Base-by-base conservation (phyloP, 2,113 vertebrate genomes). In the Donacobius atricapilla region DNA sequence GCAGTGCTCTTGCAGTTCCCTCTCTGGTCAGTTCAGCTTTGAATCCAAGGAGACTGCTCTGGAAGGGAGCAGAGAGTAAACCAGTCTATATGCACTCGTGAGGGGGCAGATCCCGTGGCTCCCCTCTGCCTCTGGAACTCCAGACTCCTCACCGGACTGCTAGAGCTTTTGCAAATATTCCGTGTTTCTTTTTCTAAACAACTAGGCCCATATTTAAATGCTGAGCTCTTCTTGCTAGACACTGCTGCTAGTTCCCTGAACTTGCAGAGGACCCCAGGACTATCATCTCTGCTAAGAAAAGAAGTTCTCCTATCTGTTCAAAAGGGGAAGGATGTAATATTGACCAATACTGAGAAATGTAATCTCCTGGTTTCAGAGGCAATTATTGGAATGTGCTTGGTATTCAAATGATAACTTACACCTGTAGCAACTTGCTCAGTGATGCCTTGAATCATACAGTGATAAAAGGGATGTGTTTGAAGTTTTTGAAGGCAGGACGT, bases 331-430 rank as follows among this genome's bases (percentile, higher is more conserved):
- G 60, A 75, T 45, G 31, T 28, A 48, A 53, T 20, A 77, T 15
- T 64, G 77, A 81, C 83, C 50, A 63, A n/a, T 37, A 56, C 0
- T 81, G 65, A 83, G 69, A 84, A 87, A 66, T 12, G 47, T 16
- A 42, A 68, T 73, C 68, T 83, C 10, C 54, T 31, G 33, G 21
- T 77, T 83, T 94, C 80, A 61, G 71, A 94, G 54, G 68, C 64
- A 91, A 39, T 70, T 89, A 47, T 4, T 78, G 93, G 95, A 96
- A 96, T 89, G 77, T 87, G 56, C 92, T 93, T 78, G 87, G 42
- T 58, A 37, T 91, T 87, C 69, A 84, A 73, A 57, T 44, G 79
- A 58, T 64, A 94, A 83, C 58, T 71, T n/a, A 24, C 0, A 48
- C 92, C 69, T 91, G 87, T 5, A 94, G 72, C 44, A 91, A 82